phyloP scores from a whole-genome alignment of 2,113 vertebrate species.

The Pipa parva region DNA sequence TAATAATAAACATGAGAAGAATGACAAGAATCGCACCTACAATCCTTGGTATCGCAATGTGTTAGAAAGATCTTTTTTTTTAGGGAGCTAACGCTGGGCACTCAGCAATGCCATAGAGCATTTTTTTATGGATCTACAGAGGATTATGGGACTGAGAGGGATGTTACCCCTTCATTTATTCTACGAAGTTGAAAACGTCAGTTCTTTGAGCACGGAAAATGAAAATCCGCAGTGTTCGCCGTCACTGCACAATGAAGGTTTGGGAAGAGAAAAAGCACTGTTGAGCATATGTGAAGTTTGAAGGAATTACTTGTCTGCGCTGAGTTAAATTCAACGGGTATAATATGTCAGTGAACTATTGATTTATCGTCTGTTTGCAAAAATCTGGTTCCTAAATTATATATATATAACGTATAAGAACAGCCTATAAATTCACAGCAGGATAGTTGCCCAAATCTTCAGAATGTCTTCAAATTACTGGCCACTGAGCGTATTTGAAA shows the following conservation, averaged over 20 bases:
- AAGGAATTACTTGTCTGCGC: conserved; percentile 9
- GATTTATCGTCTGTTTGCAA: conserved; percentile 32
- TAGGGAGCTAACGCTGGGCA: too few species aligned
- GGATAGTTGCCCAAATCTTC: conserved; percentile 12
- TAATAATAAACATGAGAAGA: too few species aligned
- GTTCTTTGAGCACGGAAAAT: background rate
- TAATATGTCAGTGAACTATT: conserved; percentile 3
- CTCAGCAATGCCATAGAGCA: too few species aligned
- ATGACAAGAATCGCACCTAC: too few species aligned
- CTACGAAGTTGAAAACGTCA: too few species aligned
- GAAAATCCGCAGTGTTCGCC: background rate
- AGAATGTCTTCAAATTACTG: conserved; percentile 5
- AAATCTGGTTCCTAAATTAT: conserved; percentile 13
- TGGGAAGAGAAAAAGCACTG: background rate
- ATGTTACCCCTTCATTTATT: too few species aligned
- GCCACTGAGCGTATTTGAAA: background rate
- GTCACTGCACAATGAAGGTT: background rate
- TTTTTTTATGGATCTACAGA: too few species aligned
- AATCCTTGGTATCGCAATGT: too few species aligned
- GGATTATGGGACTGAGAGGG: too few species aligned
- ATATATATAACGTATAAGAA: conserved; percentile 27
- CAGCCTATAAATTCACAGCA: conserved; percentile 31
- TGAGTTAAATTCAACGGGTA: conserved; percentile 20
- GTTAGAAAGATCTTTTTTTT: too few species aligned
- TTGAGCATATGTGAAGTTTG: background rate